Percentiles rank a stretch among this genome's conserved stretches.
These are phyloP conservation scores for Brienomyrus brachyistius DNA, from an alignment of 2,113 vertebrate genomes.

Conservation along the genomic window DNA sequence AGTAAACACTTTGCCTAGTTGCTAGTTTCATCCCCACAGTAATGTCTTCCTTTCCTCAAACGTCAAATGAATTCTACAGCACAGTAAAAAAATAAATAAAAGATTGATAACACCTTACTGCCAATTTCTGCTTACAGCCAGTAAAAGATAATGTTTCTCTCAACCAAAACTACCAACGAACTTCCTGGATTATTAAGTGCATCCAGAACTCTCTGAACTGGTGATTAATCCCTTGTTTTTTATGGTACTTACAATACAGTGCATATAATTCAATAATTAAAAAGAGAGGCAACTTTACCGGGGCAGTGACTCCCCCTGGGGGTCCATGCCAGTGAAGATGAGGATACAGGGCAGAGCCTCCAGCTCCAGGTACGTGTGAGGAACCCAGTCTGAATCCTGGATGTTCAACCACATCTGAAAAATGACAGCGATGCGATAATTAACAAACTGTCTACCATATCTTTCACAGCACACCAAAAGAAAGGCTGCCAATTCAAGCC, in stretches of 20 bases:
- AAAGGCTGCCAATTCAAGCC: background rate
- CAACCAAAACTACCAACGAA: background rate
- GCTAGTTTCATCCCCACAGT: background rate
- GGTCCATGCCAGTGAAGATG: constrained; percentile 86
- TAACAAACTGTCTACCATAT: background rate
- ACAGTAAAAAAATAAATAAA: background rate
- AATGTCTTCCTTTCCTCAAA: background rate
- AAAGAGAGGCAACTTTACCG: constrained; percentile 50
- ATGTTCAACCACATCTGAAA: constrained; percentile 84
- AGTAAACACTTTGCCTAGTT: background rate
- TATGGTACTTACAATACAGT: background rate
- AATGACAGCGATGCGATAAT: background rate
- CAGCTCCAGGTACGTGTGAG: constrained; percentile 84
- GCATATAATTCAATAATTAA: background rate
- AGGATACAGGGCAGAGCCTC: constrained; percentile 94
- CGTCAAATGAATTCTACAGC: background rate
- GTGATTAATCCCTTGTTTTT: background rate
- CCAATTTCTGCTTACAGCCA: background rate
- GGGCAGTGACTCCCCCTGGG: constrained; percentile 86
- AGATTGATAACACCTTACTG: background rate
- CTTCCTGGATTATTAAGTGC: background rate
- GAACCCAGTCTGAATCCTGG: constrained; percentile 82
- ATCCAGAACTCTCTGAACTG: background rate
- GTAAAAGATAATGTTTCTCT: background rate
- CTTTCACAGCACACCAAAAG: background rate